phyloP scores from a whole-genome alignment of 2,113 vertebrate genomes.

The Scomber japonicus region DNA sequence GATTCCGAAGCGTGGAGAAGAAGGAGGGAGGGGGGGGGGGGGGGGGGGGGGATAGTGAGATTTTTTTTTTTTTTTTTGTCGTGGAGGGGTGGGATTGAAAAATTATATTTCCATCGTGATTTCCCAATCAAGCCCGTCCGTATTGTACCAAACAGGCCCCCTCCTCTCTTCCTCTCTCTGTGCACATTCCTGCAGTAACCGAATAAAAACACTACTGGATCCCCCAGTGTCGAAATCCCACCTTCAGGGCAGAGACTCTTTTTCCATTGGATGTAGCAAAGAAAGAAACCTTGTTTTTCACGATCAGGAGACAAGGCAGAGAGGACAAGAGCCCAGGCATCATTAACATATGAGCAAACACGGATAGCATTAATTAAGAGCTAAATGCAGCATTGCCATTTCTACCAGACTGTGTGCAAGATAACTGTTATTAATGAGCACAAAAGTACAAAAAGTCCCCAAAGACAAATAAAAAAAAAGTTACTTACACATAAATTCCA shows the following conservation, averaged over 20 bases:
- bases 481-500: constrained; percentile 74
- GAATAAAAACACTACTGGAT: constrained; percentile 51
- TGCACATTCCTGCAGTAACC: constrained; percentile 54
- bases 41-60: too few relatives aligned
- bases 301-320: constrained; percentile 59
- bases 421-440: neutral
- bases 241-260: constrained; percentile 37
- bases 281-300: constrained; percentile 67
- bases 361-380: neutral
- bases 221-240: constrained; percentile 55
- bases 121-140: neutral
- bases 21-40: too few relatives aligned
- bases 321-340: constrained; percentile 11
- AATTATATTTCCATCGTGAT: constrained; percentile 46
- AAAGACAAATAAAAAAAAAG: constrained; percentile 1
- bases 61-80: neutral
- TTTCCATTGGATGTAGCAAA: constrained; percentile 68
- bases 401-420: neutral
- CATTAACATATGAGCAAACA: constrained; percentile 3
- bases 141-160: neutral
- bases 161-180: neutral
- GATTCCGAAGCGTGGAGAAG: constrained; percentile 1
- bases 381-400: neutral
- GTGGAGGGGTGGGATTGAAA: neutral
- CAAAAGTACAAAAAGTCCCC: neutral